phyloP scores from a whole-genome alignment of 2,113 vertebrate genomes.

The Lucifuga dentata region DNA sequence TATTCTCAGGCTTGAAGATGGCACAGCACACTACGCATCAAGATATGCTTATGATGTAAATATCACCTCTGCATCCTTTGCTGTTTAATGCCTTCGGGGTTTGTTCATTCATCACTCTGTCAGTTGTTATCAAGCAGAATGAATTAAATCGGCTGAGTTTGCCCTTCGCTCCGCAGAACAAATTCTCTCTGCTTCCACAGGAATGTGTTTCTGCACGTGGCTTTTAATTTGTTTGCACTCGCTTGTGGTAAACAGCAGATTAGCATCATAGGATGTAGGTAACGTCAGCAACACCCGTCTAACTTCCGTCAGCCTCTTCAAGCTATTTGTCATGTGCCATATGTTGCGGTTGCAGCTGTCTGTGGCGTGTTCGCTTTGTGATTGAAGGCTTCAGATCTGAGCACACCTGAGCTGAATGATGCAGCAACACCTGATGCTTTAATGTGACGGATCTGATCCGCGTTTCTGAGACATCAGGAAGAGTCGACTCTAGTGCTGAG shows the following conservation, averaged over 20 bases:
- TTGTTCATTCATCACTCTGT: conserved; percentile 78
- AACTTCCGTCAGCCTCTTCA: conserved; percentile 7
- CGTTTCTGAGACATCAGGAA: too few species aligned
- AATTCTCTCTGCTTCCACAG: conserved; percentile 28
- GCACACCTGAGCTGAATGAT: not conserved
- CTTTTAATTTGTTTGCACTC: conserved; percentile 45
- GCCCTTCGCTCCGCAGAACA: conserved; percentile 52
- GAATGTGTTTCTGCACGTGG: conserved; percentile 21
- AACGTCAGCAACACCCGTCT: conserved; percentile 6
- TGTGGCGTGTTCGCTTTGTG: conserved; percentile 1
- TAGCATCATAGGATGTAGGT: conserved; percentile 29
- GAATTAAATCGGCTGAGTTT: conserved; percentile 60
- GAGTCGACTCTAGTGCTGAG: too few species aligned
- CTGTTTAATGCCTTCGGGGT: conserved; percentile 48
- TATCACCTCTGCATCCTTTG: conserved; percentile 60
- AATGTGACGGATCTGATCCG: not conserved
- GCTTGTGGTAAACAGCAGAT: conserved; percentile 55
- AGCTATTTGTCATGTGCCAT: conserved; percentile 9
- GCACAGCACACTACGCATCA: conserved; percentile 41
- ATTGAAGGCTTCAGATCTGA: not conserved
- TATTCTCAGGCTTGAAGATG: conserved; percentile 11
- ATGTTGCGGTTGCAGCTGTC: not conserved
- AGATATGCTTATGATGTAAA: conserved; percentile 71
- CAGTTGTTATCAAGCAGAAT: conserved; percentile 65
- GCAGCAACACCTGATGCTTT: not conserved